These are phyloP conservation scores for Dinothrombium tinctorium DNA, from an alignment of 1,140 invertebrate genomes.

Conservation along the genomic window DNA sequence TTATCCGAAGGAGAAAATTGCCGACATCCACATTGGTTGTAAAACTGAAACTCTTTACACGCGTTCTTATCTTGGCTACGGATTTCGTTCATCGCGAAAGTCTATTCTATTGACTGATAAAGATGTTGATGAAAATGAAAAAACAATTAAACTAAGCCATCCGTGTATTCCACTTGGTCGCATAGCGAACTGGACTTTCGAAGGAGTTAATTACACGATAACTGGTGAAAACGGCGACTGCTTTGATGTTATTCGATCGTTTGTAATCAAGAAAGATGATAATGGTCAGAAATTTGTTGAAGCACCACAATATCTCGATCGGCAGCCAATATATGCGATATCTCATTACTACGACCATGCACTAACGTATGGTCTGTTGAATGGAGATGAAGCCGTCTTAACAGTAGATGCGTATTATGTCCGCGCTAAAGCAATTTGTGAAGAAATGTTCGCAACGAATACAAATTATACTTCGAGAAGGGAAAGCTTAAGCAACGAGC, in stretches of 20 bases:
- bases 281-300: constrained; percentile 18
- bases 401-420: constrained; percentile 37
- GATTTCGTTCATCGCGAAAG: constrained; percentile 62
- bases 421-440: constrained; percentile 31
- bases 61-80: constrained; percentile 62
- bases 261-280: neutral
- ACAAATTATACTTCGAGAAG: too few species aligned
- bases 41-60: constrained; percentile 40
- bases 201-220: constrained; percentile 1
- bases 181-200: constrained; percentile 6
- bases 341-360: constrained; percentile 84
- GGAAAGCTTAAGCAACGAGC: neutral
- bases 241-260: neutral
- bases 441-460: neutral
- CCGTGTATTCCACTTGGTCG: constrained; percentile 4
- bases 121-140: too few species aligned
- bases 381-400: constrained; percentile 24
- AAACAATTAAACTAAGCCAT: neutral
- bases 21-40: neutral
- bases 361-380: constrained; percentile 48
- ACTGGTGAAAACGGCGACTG: constrained; percentile 6
- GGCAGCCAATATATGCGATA: constrained; percentile 48
- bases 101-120: constrained; percentile 32
- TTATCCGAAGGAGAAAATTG: constrained; percentile 22
- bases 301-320: constrained; percentile 33